phyloP scores from a whole-genome alignment of 2,888 invertebrate genomes.

The Sminthurides aquaticus region DNA sequence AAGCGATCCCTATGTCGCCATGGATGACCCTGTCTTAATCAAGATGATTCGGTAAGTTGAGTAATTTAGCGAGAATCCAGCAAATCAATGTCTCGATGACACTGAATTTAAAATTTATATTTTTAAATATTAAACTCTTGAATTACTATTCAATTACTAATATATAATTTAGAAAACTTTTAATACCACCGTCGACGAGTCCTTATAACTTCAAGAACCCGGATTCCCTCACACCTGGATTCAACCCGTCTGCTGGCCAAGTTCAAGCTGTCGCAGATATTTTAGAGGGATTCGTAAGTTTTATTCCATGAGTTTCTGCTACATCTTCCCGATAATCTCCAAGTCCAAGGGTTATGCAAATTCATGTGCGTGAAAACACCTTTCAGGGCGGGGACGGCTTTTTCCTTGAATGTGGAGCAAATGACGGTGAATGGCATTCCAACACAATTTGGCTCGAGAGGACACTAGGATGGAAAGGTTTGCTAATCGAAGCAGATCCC shows the following conservation, averaged over 20 bases:
- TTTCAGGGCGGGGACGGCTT: slow-evolving; percentile 44
- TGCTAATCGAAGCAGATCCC: slow-evolving; percentile 46
- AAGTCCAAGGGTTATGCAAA: too few species aligned
- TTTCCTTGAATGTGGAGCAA: slow-evolving; percentile 47
- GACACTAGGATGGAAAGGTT: slow-evolving; percentile 44
- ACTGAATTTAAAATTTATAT: too few species aligned
- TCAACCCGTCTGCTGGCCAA: slow-evolving; percentile 18
- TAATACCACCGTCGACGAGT: slow-evolving; percentile 15
- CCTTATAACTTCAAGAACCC: slow-evolving; percentile 13
- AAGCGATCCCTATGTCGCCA: slow-evolving; percentile 1
- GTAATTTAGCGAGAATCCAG: too few species aligned
- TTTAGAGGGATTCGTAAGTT: slow-evolving; percentile 16
- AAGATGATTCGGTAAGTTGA: slow-evolving; percentile 9
- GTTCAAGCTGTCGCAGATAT: slow-evolving; percentile 20
- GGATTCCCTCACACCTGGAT: not conserved
- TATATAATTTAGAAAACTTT: slow-evolving; percentile 12
- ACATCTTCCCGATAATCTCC: not conserved
- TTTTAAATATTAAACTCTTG: too few species aligned
- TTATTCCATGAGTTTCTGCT: not conserved
- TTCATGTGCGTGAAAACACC: too few species aligned
- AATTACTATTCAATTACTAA: too few species aligned
- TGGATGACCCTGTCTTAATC: slow-evolving; percentile 17
- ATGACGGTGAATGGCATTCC: slow-evolving; percentile 47
- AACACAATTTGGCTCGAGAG: slow-evolving; percentile 47
- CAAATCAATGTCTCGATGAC: too few species aligned